Evolutionary conservation across 2,113 vertebrate genomes (phyloP), one percentile per base, ranked within the genome.

Genomic region (Chaetodon trifascialis): DNA sequence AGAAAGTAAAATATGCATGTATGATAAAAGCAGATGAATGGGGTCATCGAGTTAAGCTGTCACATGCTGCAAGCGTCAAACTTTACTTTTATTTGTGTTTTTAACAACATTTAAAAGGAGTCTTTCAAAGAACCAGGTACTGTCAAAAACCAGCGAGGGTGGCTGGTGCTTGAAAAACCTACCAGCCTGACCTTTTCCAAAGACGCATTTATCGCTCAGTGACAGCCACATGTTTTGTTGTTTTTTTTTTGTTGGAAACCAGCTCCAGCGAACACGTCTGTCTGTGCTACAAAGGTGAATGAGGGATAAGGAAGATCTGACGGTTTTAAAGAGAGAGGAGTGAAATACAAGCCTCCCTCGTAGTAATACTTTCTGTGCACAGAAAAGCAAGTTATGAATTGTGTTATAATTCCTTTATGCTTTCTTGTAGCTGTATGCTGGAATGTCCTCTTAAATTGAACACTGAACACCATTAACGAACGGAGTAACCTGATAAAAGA

Each of bases 161-260:
- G 19, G 21, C 59, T 68, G 58, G 14, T 52, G 68, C 51, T 84
- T 83, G 76, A 88, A 65, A 54, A 76, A 86, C 68, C 52, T 66
- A 79, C 34, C 59, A 46, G 25, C 0, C 21, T 81, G 87, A 84
- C 83, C 79, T 91, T 90, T 87, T 80, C 71, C 30, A 80, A 47
- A 79, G 59, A 72, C 2, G 12, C 82, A 82, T 62, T 86, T 82
- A 86, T 84, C 54, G 40, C 75, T 77, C 46, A 34, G 25, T 79
- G 78, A 86, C 85, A 88, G 73, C 59, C 62, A 30, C 58, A n/a
- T 12, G 67, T 63, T 76, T 25, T 15, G 64, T 55, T 17, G 25
- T 51, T 17, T 64, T 52, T 30, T 30, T 49, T 11, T 54, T 58
- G 9, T 60, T 67, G 23, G 34, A 71, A 68, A 52, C 11, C 54